phyloP scores from a whole-genome alignment of 30 jellyfish, hydroid and myxozoan species.

The Chrysaora quinquecirrha region DNA sequence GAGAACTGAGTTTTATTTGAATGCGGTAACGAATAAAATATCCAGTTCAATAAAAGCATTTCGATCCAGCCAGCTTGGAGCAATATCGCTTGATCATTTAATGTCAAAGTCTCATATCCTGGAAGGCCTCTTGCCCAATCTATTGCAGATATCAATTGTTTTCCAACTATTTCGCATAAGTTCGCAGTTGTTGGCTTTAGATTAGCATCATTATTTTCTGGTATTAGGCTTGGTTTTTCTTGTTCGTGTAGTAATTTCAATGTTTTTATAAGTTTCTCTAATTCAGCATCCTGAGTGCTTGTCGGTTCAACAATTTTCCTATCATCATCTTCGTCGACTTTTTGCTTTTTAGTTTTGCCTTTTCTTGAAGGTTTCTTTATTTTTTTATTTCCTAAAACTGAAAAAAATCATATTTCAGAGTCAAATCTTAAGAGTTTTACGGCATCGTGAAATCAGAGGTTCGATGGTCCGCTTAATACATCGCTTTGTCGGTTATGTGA shows the following conservation, averaged over 20 bases:
- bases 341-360: constrained; percentile 66
- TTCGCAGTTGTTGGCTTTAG: constrained; percentile 59
- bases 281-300: constrained; percentile 84
- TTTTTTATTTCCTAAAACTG: constrained; percentile 87
- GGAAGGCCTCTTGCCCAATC: constrained; percentile 98
- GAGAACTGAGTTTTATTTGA: constrained; percentile 61
- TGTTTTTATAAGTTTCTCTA: constrained; percentile 66
- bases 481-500: too few relatives aligned
- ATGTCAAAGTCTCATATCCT: constrained; percentile 79
- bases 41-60: constrained; percentile 86
- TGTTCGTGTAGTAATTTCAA: constrained; percentile 62
- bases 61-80: constrained; percentile 97
- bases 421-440: too few relatives aligned
- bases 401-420: neutral
- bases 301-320: constrained; percentile 78
- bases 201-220: constrained; percentile 7
- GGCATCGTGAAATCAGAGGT: too few relatives aligned
- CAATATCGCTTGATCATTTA: constrained; percentile 89
- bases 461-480: too few relatives aligned
- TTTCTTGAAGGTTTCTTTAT: constrained; percentile 67
- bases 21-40: constrained; percentile 56
- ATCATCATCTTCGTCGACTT: constrained; percentile 68
- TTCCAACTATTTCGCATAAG: constrained; percentile 70
- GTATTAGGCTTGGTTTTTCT: constrained; percentile 48
- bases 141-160: constrained; percentile 78